These are phyloP conservation scores for Antheraea pernyi DNA, from an alignment of 1,140 invertebrate species.

Conservation along the genomic window DNA sequence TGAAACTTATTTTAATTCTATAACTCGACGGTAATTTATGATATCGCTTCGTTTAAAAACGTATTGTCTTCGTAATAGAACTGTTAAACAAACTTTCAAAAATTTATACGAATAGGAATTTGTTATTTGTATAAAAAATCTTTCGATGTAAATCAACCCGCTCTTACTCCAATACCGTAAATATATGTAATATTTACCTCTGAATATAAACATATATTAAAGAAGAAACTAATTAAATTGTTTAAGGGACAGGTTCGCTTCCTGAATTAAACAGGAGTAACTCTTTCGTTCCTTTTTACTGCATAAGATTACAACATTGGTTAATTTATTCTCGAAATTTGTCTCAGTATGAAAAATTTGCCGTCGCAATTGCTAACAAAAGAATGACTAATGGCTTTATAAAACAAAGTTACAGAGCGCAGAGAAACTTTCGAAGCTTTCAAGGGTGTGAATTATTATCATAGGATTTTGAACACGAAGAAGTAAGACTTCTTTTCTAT, in stretches of 20 bases:
- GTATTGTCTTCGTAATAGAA: too few relatives aligned
- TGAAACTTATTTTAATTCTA: too few relatives aligned
- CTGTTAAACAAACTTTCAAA: too few relatives aligned
- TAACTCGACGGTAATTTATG: too few relatives aligned
- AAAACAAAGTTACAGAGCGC: slow-evolving; percentile 70
- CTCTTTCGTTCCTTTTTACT: slow-evolving; percentile 51
- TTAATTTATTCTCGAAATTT: slow-evolving; percentile 78
- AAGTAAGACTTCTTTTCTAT: background rate
- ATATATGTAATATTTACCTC: too few relatives aligned
- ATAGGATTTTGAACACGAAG: slow-evolving; percentile 30
- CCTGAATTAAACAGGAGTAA: slow-evolving; percentile 41
- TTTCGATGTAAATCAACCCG: too few relatives aligned
- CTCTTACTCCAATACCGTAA: too few relatives aligned
- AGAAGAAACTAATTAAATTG: slow-evolving; percentile 5
- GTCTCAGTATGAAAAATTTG: slow-evolving; percentile 76
- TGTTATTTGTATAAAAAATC: too few relatives aligned
- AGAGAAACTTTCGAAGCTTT: slow-evolving; percentile 66
- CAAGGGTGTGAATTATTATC: slow-evolving; percentile 73
- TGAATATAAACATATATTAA: too few relatives aligned
- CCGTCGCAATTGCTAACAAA: slow-evolving; percentile 73
- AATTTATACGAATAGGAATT: too few relatives aligned
- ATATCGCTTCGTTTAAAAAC: too few relatives aligned
- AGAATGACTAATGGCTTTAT: slow-evolving; percentile 73
- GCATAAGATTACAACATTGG: slow-evolving; percentile 67
- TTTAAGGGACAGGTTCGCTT: slow-evolving; percentile 28